Evolutionary conservation across 1,140 invertebrate species (phyloP), one percentile per base, ranked within the genome.

Genomic region (Nixonia krombeini): DNA sequence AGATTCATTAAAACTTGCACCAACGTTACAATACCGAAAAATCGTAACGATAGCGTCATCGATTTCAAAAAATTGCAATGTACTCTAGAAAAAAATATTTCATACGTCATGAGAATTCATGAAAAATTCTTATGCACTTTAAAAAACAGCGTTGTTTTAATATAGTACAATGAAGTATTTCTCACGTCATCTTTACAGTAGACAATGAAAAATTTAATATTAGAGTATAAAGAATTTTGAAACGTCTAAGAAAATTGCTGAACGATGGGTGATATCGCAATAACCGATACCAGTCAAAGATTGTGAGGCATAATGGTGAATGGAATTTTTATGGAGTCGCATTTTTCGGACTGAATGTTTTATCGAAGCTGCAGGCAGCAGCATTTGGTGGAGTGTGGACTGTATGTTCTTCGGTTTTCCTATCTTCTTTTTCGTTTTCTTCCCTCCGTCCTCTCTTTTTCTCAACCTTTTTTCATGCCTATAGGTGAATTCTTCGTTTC

Each of bases 331-430:
- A 79, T 79, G 65, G 66, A 71, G 37, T 51, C 51, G 64, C 73
- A 79, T 74, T 77, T 79, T 79, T 75, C 70, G 61, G 52, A 74
- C 68, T 75, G 75, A 81, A 79, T 81, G 73, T 79, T 81, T 79
- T 74, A 79, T 79, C 71, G 69, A 38, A 58, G 53, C 66, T 70
- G 56, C 63, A 63, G 51, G 65, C 29, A 50, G 33, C 68, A 55
- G 28, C 56, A 57, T 40, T 56, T 50, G 40, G 26, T 37, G 26
- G 46, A 62, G 47, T 42, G 47, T 46, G 52, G 44, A 68, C 56
- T 66, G 51, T 35, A 47, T 68, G 51, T 63, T 65, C 46, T 55
- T 44, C 28, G 59, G 42, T 70, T 70, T 70, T 52, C 47, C 49
- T 57, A 15, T 8, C 35, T 42, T 42, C 50, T 63, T 63, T 42